A percentile compares a stretch with the other conserved stretches of the same genome.
phyloP scores from a whole-genome alignment of 2,797 vertebrate species.

The Orestias chungarensis region DNA sequence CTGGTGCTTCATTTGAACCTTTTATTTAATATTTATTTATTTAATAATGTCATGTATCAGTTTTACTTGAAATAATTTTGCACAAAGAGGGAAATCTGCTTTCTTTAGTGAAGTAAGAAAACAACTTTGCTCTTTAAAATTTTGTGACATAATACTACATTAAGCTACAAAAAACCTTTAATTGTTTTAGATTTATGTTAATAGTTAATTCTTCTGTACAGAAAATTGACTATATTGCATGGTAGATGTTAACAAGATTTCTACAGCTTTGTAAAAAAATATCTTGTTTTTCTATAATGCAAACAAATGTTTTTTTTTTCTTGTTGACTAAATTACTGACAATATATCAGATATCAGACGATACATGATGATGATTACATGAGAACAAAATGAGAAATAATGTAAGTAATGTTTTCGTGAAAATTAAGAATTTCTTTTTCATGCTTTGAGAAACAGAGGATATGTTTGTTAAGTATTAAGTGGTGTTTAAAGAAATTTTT shows the following conservation, averaged over 20 bases:
- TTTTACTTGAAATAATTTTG: background rate
- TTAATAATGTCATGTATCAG: background rate
- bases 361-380: background rate
- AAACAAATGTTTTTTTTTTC: background rate
- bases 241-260: background rate
- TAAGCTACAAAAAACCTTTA: background rate
- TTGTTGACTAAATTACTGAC: background rate
- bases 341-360: background rate
- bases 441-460: background rate
- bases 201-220: background rate
- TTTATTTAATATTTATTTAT: background rate
- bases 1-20: background rate
- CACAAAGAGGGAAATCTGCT: background rate
- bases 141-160: background rate
- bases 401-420: background rate
- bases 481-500: too few species aligned
- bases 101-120: background rate
- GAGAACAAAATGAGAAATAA: background rate
- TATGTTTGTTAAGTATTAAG: background rate
- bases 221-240: background rate
- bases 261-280: background rate
- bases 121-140: background rate
- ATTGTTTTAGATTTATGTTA: background rate
- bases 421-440: background rate
- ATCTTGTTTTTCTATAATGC: background rate